Evolutionary conservation across 2,797 vertebrate genomes (phyloP), one percentile per base, ranked within the genome.

Genomic region (Bradypodion pumilum): DNA sequence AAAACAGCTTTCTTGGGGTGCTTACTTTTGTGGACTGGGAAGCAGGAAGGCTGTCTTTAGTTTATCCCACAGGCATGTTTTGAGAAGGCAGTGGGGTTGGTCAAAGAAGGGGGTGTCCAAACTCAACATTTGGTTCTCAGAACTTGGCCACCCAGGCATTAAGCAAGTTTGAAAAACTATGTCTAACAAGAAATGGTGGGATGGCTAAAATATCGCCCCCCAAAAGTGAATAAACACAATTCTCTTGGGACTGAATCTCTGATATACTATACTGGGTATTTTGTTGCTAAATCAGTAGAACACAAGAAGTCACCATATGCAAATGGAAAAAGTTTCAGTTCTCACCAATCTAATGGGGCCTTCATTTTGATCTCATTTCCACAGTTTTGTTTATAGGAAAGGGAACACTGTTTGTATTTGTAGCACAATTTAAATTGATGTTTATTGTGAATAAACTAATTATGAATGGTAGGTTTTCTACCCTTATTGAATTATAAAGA

Each of bases 211-310:
- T 69, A 78, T 63, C 32, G 12, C 23, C 19, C 16, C 23, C 5
- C 13, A n/a, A n/a, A n/a, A 65, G 60, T 6, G n/a, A 35, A 69
- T 32, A 69, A 40, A 32, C 13, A 23, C n/a, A 3, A 12, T 73
- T 62, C 15, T 62, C 59, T 80, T 56, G 59, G 66, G 56, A 59
- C 8, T 35, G 13, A 59, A 40, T 66, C 27, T n/a, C 23, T 80
- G 49, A n/a, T 83, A 82, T 78, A 29, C 16, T n/a, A n/a, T n/a
- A n/a, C n/a, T 76, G 59, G 80, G 82, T 77, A 40, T 32, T 91
- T 86, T 85, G 12, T 68, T 79, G n/a, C 76, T 70, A 87, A 87
- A 86, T 89, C 87, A 46, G 35, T 46, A 87, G 88, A 89, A 91
- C 89, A 86, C 85, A 83, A 87, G 80, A 79, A 27, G 16, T 21